These are phyloP conservation scores for Clavelina lepadiformis DNA, from an alignment of 23 tunicate genomes.

Conservation along the genomic window DNA sequence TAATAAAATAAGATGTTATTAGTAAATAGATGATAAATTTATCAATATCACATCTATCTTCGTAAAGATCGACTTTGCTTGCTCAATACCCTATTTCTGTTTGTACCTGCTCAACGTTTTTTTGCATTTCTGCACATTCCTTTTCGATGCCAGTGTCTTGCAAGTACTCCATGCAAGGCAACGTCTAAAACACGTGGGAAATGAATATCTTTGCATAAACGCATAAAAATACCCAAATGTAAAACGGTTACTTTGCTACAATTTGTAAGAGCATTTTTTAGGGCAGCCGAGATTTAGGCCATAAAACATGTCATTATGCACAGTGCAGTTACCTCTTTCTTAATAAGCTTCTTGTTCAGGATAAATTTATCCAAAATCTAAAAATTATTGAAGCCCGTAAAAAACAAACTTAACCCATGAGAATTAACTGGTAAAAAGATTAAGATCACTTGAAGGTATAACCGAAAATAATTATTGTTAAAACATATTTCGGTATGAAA, in stretches of 20 bases:
- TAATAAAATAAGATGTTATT: not conserved
- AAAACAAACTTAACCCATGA: not conserved
- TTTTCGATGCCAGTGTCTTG: slow-evolving; percentile 53
- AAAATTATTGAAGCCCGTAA: not conserved
- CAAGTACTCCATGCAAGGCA: slow-evolving; percentile 21
- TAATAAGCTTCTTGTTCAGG: slow-evolving; percentile 22
- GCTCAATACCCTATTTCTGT: not conserved
- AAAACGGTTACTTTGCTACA: too few relatives aligned
- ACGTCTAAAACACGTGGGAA: slow-evolving; percentile 21
- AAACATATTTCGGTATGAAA: not conserved
- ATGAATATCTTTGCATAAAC: not conserved
- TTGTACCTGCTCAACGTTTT: slow-evolving; percentile 28
- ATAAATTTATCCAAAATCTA: slow-evolving; percentile 38
- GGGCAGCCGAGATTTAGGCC: not conserved
- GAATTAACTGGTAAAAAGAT: too few relatives aligned
- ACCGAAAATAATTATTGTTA: too few relatives aligned
- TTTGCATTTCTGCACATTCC: slow-evolving; percentile 18
- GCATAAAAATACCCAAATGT: slow-evolving; percentile 2
- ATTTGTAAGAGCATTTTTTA: not conserved
- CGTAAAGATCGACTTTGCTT: not conserved
- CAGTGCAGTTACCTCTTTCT: slow-evolving; percentile 4
- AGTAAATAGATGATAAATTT: too few relatives aligned
- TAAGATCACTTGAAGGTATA: too few relatives aligned
- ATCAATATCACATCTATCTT: too few relatives aligned
- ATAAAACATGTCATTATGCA: not conserved